These are phyloP conservation scores for Leucoptera coffeella DNA, from an alignment of 2,888 invertebrate species.

Conservation along the genomic window DNA sequence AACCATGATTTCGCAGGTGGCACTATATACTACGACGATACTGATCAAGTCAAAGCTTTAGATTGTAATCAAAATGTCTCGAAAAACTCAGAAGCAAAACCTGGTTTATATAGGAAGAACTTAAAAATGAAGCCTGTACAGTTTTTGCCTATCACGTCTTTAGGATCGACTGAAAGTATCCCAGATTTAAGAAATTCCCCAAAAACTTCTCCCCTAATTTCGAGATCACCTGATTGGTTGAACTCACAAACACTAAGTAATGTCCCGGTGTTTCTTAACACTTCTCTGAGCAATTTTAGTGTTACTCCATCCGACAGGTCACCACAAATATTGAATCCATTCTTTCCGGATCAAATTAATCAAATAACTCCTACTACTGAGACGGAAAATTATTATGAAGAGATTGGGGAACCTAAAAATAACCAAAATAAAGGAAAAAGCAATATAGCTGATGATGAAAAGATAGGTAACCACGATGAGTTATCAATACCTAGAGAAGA, in stretches of 20 bases:
- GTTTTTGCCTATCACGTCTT: constrained; percentile 18
- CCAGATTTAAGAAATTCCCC: constrained; percentile 12
- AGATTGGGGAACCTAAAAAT: constrained; percentile 22
- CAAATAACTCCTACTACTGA: constrained; percentile 15
- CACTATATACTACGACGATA: constrained; percentile 33
- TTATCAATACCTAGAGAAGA: constrained; percentile 24
- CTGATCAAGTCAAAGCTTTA: constrained; percentile 21
- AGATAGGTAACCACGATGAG: constrained; percentile 20
- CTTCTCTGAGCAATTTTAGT: too few species aligned
- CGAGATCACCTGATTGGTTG: constrained; percentile 27
- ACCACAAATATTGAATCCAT: not conserved
- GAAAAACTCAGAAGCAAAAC: constrained; percentile 8
- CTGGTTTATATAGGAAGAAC: constrained; percentile 10
- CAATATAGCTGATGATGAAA: constrained; percentile 37
- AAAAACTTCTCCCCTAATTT: constrained; percentile 16
- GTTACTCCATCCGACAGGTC: not conserved
- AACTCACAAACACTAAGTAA: constrained; percentile 36
- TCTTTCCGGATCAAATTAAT: not conserved
- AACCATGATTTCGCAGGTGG: constrained; percentile 10
- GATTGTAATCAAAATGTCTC: constrained; percentile 16
- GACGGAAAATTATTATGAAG: constrained; percentile 36
- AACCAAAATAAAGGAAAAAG: constrained; percentile 11
- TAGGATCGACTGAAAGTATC: constrained; percentile 15
- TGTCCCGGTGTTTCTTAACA: constrained; percentile 29
- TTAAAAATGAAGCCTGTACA: constrained; percentile 24